phyloP scores from a whole-genome alignment of 2,113 vertebrate species.

The Coracopsis vasa region DNA sequence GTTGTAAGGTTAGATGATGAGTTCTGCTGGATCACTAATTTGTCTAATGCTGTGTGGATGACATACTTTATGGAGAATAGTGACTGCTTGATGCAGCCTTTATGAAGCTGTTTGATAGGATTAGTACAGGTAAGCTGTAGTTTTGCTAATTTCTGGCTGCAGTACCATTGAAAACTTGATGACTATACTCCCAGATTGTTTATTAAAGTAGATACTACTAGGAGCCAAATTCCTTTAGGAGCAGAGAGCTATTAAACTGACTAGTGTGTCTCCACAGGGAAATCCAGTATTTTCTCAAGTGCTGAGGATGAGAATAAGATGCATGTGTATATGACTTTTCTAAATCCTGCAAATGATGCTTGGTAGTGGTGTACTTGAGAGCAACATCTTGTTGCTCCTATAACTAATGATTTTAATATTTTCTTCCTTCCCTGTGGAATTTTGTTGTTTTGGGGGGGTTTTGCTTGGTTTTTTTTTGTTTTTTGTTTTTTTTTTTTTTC shows the following conservation, averaged over 20 bases:
- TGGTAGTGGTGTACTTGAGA: background rate
- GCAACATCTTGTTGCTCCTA: background rate
- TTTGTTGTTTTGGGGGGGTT: background rate
- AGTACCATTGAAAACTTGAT: background rate
- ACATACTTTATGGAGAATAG: background rate
- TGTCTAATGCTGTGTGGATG: background rate
- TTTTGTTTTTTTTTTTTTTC: background rate
- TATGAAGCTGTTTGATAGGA: background rate
- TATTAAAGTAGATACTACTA: background rate
- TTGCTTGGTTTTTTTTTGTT: background rate
- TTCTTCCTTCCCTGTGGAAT: background rate
- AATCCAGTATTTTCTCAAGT: background rate
- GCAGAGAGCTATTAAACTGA: background rate
- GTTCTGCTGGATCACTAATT: background rate
- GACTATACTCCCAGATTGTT: background rate
- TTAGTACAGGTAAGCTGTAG: background rate
- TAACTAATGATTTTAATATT: slow-evolving; percentile 16
- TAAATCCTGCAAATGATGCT: background rate
- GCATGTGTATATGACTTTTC: background rate
- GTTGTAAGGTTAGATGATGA: background rate
- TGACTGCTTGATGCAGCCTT: background rate
- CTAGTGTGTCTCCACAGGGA: background rate
- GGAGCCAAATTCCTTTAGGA: background rate
- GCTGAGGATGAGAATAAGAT: background rate
- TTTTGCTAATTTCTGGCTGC: background rate